Evolutionary conservation across 2,888 invertebrate genomes (phyloP), one percentile per base, ranked within the genome.

Genomic region (Dasypogon diadema): DNA sequence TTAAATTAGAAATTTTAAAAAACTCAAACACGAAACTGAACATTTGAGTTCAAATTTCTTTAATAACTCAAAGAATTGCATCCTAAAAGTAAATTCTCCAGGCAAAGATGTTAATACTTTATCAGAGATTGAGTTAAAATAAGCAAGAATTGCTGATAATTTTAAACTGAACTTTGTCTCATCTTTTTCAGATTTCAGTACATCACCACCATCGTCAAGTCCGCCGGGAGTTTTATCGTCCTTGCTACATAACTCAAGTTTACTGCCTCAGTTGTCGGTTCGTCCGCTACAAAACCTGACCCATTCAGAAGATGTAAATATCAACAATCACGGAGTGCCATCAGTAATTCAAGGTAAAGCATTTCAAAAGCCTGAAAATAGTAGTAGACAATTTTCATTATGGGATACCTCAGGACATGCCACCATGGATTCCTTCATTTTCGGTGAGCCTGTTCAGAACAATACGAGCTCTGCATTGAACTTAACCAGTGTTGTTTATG

Each of bases 401-500:
- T 16, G 18, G 16, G 14, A 42, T 42, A 42, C 65, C 2, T n/a
- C 65, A 22, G 46, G 12, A 16, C 12, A 22, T 37, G 24, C 2
- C 1, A 37, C 46, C 65, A 24, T 65, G 46, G 48, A 46, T 46
- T 14, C 46, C 16, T 65, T 26, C 5, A 26, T 46, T 24, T 65
- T 46, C 22, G 37, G 1, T 12, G 22, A n/a, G 21, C 12, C 60
- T 60, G 46, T 24, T 21, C 46, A 22, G 48, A 65, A 65, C 48
- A 46, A 14, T 21, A 21, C 12, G 3, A 65, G 21, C 22, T 48
- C 22, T 24, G 16, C 24, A 16, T 24, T 26, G 22, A 48, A 24
- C 26, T 46, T 46, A 24, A 46, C 46, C 65, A 65, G 48, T 65
- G 12, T 46, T n/a, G 6, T 65, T 37, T 46, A 65, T 48, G 65